These are phyloP conservation scores for Idaea dimidiata DNA, from an alignment of 2,888 invertebrate genomes.

Conservation along the genomic window DNA sequence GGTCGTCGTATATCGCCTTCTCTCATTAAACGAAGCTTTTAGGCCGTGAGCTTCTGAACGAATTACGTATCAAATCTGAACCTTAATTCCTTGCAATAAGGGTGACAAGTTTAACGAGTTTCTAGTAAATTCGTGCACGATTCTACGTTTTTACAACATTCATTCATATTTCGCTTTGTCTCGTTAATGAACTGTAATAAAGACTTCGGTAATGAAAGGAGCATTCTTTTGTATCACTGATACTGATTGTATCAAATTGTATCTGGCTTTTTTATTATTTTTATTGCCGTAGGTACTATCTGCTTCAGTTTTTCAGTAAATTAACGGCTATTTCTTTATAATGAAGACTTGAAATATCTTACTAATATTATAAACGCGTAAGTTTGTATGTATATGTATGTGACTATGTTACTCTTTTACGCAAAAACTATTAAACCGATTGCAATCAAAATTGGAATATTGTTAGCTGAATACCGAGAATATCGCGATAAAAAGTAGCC, in stretches of 20 bases:
- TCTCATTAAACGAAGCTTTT: slow-evolving; percentile 18
- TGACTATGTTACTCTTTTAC: no score
- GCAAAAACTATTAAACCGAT: no score
- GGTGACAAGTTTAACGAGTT: not conserved
- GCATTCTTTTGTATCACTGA: slow-evolving; percentile 31
- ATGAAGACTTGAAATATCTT: not conserved
- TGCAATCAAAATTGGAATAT: no score
- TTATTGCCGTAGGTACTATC: not conserved
- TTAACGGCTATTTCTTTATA: not conserved
- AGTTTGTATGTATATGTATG: no score
- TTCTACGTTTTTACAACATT: slow-evolving; percentile 27
- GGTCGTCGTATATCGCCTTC: slow-evolving; percentile 21
- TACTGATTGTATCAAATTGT: not conserved
- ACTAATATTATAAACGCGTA: no score
- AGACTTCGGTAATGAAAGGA: slow-evolving; percentile 39
- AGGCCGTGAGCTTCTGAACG: not conserved
- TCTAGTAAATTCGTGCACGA: slow-evolving; percentile 11
- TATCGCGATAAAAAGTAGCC: no score
- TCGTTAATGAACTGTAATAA: slow-evolving; percentile 45
- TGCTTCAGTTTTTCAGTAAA: not conserved
- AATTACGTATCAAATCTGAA: not conserved
- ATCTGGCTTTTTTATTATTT: not conserved
- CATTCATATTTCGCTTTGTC: slow-evolving; percentile 42
- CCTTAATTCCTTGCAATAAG: not conserved
- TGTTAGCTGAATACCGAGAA: no score